Evolutionary conservation across 2,888 invertebrate genomes (phyloP).

Genomic region (Drosophila sordidapex): DNA sequence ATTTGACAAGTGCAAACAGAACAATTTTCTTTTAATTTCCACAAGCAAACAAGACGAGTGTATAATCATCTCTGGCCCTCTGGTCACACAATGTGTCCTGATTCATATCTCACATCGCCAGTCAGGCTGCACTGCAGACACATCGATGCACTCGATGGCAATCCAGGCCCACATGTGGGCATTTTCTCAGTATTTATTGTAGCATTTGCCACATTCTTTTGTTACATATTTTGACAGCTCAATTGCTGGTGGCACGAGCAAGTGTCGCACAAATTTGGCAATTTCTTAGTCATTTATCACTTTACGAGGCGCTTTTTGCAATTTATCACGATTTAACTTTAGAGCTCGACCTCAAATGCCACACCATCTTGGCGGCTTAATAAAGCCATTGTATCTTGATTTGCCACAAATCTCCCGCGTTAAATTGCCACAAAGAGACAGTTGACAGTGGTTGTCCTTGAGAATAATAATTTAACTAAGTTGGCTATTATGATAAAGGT

Average conservation of each 20-base stretch:
- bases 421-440: background rate
- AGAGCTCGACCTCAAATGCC: conserved; percentile 57
- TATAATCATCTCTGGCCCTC: conserved; percentile 1
- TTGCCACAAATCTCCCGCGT: conserved; percentile 15
- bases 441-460: conserved; percentile 21
- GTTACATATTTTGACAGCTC: conserved; percentile 23
- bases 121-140: conserved; percentile 25
- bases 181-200: conserved; percentile 2
- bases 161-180: background rate
- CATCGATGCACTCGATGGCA: background rate
- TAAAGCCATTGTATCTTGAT: conserved; percentile 48
- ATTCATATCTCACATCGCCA: background rate
- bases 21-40: conserved; percentile 41
- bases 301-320: conserved; percentile 60
- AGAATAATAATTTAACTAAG: conserved; percentile 3
- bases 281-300: conserved; percentile 77
- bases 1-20: conserved; percentile 24
- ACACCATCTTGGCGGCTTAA: conserved; percentile 21
- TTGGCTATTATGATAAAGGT: background rate
- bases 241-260: conserved; percentile 9
- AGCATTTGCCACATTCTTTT: conserved; percentile 22
- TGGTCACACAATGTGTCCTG: conserved; percentile 2
- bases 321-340: conserved; percentile 80
- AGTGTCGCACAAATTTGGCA: conserved; percentile 68
- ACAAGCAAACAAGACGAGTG: conserved; percentile 22